Conservation (phyloP, 2,797 vertebrate genomes). For the Hafferia zeledoni region DNA sequence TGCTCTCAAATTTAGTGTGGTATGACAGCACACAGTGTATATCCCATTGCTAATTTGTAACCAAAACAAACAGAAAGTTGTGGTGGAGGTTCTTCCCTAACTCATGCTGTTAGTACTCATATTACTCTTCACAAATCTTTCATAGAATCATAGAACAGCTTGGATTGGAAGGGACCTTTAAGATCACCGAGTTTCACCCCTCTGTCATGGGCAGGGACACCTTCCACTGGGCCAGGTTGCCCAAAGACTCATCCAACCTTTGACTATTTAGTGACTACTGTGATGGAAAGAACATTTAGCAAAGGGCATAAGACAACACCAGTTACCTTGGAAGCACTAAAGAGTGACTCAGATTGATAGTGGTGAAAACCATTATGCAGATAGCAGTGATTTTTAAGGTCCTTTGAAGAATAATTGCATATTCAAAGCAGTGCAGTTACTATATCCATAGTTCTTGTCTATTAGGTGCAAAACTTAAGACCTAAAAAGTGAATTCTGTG, state of each 20-base stretch:
- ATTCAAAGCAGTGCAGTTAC: neutral
- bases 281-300: neutral
- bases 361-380: neutral
- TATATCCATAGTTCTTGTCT: neutral
- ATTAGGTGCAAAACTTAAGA: neutral
- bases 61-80: neutral
- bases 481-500: neutral
- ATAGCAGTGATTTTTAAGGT: neutral
- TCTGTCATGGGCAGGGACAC: neutral
- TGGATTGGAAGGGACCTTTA: neutral
- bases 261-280: neutral
- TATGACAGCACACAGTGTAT: neutral
- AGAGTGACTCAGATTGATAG: neutral
- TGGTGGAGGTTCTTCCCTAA: neutral
- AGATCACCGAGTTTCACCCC: neutral
- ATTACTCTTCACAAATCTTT: neutral
- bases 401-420: neutral
- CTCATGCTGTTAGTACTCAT: neutral
- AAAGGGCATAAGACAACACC: neutral
- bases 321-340: neutral
- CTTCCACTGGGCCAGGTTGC: neutral
- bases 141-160: neutral
- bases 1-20: fast-evolving
- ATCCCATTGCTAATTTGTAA: neutral
- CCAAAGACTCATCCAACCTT: neutral